These are phyloP conservation scores for Cosmorhoe ocellata DNA, from an alignment of 2,888 invertebrate species.

Conservation along the genomic window DNA sequence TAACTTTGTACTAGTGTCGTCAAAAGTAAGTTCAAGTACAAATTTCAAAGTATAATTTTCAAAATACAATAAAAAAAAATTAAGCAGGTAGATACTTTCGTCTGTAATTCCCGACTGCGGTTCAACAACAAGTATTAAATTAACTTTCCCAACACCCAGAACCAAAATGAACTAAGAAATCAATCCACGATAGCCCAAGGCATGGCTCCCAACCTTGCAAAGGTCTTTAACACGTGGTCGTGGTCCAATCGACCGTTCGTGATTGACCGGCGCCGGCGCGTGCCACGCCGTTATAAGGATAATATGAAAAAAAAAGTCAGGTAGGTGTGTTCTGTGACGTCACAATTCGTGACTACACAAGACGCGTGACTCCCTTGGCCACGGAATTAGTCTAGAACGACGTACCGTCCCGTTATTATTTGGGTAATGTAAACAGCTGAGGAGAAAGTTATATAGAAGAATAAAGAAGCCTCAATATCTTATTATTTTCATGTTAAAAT, in stretches of 20 bases:
- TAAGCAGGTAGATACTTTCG: no score
- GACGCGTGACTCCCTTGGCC: conserved; percentile 54
- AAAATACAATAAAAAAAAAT: no score
- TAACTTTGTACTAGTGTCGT: no score
- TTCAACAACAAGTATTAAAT: no score
- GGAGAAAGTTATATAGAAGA: not conserved
- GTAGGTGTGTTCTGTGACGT: conserved; percentile 49
- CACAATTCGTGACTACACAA: conserved; percentile 50
- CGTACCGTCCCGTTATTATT: conserved; percentile 16
- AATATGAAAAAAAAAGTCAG: conserved; percentile 32
- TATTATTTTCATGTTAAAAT: no score
- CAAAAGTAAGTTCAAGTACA: no score
- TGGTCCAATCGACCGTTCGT: conserved; percentile 26
- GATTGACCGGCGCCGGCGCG: conserved; percentile 34
- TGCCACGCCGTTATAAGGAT: conserved; percentile 36
- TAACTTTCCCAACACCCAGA: not conserved
- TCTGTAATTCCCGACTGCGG: no score
- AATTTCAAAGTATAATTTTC: no score
- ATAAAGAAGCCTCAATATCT: no score
- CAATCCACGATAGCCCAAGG: conserved; percentile 5
- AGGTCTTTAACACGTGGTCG: conserved; percentile 23
- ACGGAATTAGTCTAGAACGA: conserved; percentile 23
- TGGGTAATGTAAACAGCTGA: conserved; percentile 3
- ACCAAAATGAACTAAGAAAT: conserved; percentile 5
- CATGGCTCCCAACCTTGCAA: conserved; percentile 7